Conservation (phyloP, 2,113 vertebrate genomes). For the Apteryx owenii region DNA sequence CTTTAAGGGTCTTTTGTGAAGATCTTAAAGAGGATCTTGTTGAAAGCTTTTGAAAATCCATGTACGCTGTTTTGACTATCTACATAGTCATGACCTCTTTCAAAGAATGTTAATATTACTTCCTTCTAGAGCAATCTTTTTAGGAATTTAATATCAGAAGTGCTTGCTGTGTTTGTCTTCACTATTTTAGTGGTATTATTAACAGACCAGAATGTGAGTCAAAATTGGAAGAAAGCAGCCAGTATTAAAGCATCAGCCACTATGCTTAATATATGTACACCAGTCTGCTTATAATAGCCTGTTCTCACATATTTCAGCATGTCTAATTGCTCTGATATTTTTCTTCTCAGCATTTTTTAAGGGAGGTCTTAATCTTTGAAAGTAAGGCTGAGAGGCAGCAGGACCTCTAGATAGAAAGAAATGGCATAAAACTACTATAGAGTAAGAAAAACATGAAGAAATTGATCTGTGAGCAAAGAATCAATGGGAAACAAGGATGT, state of each 20-base stretch:
- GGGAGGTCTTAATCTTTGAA: not conserved
- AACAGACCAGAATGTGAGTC: not conserved
- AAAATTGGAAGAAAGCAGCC: not conserved
- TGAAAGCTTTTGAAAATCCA: not conserved
- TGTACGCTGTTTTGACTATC: not conserved
- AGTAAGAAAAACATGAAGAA: not conserved
- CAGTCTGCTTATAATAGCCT: not conserved
- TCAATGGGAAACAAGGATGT: not conserved
- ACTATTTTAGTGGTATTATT: not conserved
- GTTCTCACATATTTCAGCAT: not conserved
- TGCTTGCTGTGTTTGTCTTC: not conserved
- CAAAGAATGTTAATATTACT: not conserved
- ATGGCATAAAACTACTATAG: not conserved
- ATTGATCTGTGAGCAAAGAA: conserved; percentile 19
- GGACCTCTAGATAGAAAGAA: not conserved
- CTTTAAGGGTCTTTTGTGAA: not conserved
- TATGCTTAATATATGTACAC: not conserved
- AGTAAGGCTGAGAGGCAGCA: not conserved
- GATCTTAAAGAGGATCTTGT: not conserved
- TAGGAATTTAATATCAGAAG: not conserved
- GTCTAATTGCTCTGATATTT: not conserved
- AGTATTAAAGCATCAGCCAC: not conserved
- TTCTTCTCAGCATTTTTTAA: not conserved
- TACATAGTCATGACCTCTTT: not conserved
- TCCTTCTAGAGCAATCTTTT: not conserved